Percentiles rank a stretch among this genome's conserved stretches.
Evolutionary conservation across 2,888 invertebrate genomes (phyloP).

Genomic region (Ceramica pisi): DNA sequence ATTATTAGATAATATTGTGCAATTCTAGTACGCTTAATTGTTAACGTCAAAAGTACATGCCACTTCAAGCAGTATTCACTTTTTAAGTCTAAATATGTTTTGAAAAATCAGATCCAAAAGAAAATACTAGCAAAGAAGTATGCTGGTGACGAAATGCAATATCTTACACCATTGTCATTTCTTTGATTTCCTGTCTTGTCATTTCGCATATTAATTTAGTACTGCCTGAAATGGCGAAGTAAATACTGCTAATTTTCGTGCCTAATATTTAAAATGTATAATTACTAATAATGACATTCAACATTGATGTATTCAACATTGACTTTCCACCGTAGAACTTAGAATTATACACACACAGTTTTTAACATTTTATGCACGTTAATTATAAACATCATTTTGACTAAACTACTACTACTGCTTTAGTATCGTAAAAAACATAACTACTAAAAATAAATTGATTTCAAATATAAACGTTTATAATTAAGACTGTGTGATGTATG

Average conservation of each 20-base stretch:
- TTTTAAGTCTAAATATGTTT: constrained; percentile 22
- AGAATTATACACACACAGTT: constrained; percentile 55
- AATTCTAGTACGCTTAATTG: constrained; percentile 70
- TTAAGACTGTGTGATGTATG: constrained; percentile 56
- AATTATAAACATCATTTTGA: constrained; percentile 64
- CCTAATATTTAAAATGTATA: constrained; percentile 73
- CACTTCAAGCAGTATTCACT: constrained; percentile 67
- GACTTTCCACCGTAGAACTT: constrained; percentile 52
- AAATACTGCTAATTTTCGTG: constrained; percentile 70
- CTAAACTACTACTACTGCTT: constrained; percentile 42
- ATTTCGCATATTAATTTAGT: constrained; percentile 20
- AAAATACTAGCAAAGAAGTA: constrained; percentile 29
- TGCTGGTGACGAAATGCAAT: constrained; percentile 15
- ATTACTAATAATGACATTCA: constrained; percentile 74
- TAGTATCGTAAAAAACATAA: constrained; percentile 42
- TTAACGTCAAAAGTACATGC: constrained; percentile 65
- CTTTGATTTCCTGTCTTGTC: constrained; percentile 3
- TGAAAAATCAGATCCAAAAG: constrained; percentile 35
- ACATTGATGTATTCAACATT: constrained; percentile 72
- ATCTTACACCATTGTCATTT: not conserved
- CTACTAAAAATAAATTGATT: constrained; percentile 35
- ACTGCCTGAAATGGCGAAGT: constrained; percentile 70
- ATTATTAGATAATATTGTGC: constrained; percentile 71
- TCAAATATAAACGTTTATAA: constrained; percentile 58
- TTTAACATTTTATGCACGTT: constrained; percentile 51